phyloP scores from a whole-genome alignment of 37 sponge, comb jelly and placozoan species.

The Ianthella basta region DNA sequence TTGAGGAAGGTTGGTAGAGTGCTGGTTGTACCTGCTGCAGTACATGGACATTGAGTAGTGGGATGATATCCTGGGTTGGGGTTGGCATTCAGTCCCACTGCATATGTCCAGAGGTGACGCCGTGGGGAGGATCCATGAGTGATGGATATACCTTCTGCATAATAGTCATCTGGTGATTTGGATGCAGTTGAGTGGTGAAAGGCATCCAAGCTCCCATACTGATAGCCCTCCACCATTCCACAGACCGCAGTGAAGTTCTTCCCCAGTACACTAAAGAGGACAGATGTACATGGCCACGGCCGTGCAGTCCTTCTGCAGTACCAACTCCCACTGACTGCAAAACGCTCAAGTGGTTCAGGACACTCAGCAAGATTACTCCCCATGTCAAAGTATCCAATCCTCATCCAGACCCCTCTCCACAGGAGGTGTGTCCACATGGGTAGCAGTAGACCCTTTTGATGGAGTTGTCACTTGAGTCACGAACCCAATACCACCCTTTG shows the following conservation, averaged over 20 bases:
- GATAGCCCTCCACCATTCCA: too few relatives aligned
- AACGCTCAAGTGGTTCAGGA: too few relatives aligned
- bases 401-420: slow-evolving; percentile 33
- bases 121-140: slow-evolving; percentile 9
- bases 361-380: too few relatives aligned
- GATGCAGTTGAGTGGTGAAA: too few relatives aligned
- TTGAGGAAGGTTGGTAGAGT: background rate
- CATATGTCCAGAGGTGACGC: too few relatives aligned
- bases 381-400: slow-evolving; percentile 21
- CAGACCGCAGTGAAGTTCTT: too few relatives aligned
- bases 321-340: too few relatives aligned
- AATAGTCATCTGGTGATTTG: too few relatives aligned
- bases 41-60: background rate
- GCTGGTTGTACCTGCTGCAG: background rate
- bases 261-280: too few relatives aligned
- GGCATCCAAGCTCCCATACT: too few relatives aligned
- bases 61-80: background rate
- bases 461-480: background rate
- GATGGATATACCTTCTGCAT: background rate
- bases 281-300: too few relatives aligned
- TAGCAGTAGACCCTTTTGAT: slow-evolving; percentile 12
- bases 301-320: too few relatives aligned
- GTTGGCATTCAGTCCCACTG: background rate
- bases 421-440: background rate
- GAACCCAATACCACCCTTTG: background rate